Evolutionary conservation across 2,888 invertebrate species (phyloP).

Genomic region (Automeris io): DNA sequence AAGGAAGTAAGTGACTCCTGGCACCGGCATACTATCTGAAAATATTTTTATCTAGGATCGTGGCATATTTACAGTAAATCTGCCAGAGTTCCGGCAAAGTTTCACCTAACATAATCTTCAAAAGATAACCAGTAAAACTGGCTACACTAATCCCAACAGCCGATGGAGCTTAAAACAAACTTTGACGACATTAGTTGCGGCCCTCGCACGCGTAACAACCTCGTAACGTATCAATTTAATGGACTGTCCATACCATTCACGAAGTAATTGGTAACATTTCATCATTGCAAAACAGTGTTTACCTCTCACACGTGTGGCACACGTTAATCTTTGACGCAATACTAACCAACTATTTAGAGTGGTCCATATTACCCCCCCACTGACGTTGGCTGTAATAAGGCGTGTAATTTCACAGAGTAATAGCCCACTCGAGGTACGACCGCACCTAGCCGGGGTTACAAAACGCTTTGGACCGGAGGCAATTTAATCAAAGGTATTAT

Average conservation of each 20-base stretch:
- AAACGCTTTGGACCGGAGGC: constrained; percentile 14
- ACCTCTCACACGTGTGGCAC: constrained; percentile 26
- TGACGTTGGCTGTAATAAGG: constrained; percentile 6
- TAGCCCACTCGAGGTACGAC: constrained; percentile 10
- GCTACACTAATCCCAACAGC: constrained; percentile 3
- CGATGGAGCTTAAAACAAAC: neutral
- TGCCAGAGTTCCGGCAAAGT: no score
- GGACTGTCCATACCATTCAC: constrained; percentile 19
- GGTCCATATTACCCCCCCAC: constrained; percentile 10
- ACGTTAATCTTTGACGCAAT: constrained; percentile 31
- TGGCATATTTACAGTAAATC: no score
- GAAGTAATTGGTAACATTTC: constrained; percentile 25
- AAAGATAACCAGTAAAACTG: neutral
- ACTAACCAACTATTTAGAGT: constrained; percentile 14
- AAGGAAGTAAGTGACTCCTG: no score
- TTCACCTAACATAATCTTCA: neutral
- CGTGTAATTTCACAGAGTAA: constrained; percentile 13
- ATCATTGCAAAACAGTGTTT: constrained; percentile 28
- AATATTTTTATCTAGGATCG: no score
- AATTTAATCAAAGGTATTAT: constrained; percentile 21
- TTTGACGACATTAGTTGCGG: constrained; percentile 1
- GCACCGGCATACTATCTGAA: no score
- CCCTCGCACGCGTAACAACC: constrained; percentile 12
- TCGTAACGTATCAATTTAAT: constrained; percentile 30
- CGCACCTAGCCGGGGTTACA: constrained; percentile 16